Percentiles rank a stretch among this genome's conserved stretches.
phyloP scores from a whole-genome alignment of 1,140 invertebrate genomes.

The Bursaphelenchus mucronatus region DNA sequence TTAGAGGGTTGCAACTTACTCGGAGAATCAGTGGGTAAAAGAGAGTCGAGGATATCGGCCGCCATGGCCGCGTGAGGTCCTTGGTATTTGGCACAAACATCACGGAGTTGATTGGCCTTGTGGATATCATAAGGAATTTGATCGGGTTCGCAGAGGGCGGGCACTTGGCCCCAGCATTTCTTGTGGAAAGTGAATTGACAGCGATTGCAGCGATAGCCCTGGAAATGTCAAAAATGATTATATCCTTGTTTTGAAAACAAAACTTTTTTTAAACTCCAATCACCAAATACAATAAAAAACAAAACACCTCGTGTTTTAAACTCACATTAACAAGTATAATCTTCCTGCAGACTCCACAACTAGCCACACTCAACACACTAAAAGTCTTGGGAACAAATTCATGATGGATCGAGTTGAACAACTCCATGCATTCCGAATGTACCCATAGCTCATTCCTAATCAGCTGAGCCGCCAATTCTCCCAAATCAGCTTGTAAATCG shows the following conservation, averaged over 20 bases:
- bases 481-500: constrained; percentile 41
- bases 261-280: not conserved
- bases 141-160: constrained; percentile 39
- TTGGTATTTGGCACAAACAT: constrained; percentile 37
- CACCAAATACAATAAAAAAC: constrained; percentile 16
- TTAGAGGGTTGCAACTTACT: not conserved
- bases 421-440: constrained; percentile 38
- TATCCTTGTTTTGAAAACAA: too few species aligned
- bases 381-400: constrained; percentile 49
- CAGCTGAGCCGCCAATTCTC: constrained; percentile 26
- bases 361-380: constrained; percentile 29
- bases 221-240: constrained; percentile 8
- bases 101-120: constrained; percentile 35
- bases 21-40: constrained; percentile 23
- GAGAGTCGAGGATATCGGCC: constrained; percentile 35
- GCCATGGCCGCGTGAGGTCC: constrained; percentile 37
- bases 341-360: constrained; percentile 43
- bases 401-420: constrained; percentile 45
- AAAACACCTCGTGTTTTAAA: constrained; percentile 7
- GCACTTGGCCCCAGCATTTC: constrained; percentile 47
- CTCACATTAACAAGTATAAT: constrained; percentile 37
- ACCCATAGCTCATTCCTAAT: constrained; percentile 40
- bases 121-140: constrained; percentile 39
- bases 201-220: constrained; percentile 32
- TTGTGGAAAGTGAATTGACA: constrained; percentile 43